These are phyloP conservation scores for Synanthedon formicaeformis DNA, from an alignment of 2,888 invertebrate species.

Conservation along the genomic window DNA sequence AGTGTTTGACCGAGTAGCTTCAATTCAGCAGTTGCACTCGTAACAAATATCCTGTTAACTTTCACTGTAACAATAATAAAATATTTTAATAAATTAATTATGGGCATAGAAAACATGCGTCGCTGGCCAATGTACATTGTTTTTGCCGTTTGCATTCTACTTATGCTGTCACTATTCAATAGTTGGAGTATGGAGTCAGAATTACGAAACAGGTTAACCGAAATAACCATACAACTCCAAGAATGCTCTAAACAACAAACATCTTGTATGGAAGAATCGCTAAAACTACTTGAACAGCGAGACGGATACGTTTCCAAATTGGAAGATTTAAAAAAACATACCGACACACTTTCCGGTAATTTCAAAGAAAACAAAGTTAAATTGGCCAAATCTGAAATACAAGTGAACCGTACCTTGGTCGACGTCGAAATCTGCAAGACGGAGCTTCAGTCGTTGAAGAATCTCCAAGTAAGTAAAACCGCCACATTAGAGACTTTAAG, in stretches of 20 bases:
- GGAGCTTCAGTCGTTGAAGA: constrained; percentile 56
- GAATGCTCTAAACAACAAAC: constrained; percentile 55
- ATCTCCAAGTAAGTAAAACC: constrained; percentile 56
- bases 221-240: constrained; percentile 47
- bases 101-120: constrained; percentile 67
- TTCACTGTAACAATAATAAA: too few species aligned
- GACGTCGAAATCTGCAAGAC: constrained; percentile 56
- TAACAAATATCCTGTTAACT: too few species aligned
- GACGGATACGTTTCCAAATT: constrained; percentile 46
- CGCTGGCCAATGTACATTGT: constrained; percentile 63
- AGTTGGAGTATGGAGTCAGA: constrained; percentile 58
- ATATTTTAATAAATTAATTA: constrained; percentile 15
- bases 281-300: constrained; percentile 48
- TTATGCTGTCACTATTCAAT: constrained; percentile 60
- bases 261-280: constrained; percentile 52
- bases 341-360: constrained; percentile 35
- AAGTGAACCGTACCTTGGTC: constrained; percentile 45
- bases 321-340: constrained; percentile 43
- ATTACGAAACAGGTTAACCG: constrained; percentile 42
- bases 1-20: too few species aligned
- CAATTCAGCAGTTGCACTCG: too few species aligned
- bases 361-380: constrained; percentile 35
- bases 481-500: constrained; percentile 56
- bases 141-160: constrained; percentile 52
- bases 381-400: constrained; percentile 39